Conservation (phyloP, 2,797 vertebrate species). For the Acipenser ruthenus region DNA sequence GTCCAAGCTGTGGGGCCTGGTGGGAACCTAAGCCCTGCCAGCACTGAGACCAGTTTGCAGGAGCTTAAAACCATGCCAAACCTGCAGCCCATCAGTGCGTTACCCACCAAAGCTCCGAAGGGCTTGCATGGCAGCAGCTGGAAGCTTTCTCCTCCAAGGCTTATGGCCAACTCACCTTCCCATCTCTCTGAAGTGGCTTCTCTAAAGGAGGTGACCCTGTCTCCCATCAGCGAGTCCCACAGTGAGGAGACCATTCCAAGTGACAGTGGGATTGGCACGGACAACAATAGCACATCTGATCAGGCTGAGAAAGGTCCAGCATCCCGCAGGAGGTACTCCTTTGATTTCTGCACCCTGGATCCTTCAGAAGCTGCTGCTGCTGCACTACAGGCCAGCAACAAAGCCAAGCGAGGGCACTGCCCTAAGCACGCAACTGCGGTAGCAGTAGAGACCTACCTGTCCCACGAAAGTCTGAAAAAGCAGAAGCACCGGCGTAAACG, state of each 20-base stretch:
- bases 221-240: constrained; percentile 91
- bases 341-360: constrained; percentile 89
- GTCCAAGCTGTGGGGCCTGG: constrained; percentile 61
- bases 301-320: constrained; percentile 90
- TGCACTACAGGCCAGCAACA: constrained; percentile 78
- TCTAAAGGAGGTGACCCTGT: constrained; percentile 90
- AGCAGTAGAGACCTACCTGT: constrained; percentile 78
- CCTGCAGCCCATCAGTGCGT: constrained; percentile 93
- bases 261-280: constrained; percentile 94
- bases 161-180: constrained; percentile 93
- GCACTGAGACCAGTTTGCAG: constrained; percentile 74
- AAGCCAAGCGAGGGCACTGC: constrained; percentile 74
- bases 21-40: constrained; percentile 67
- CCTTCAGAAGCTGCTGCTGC: constrained; percentile 76
- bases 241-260: constrained; percentile 97
- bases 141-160: constrained; percentile 90
- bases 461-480: constrained; percentile 88
- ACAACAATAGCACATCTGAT: constrained; percentile 97
- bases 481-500: constrained; percentile 95
- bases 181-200: constrained; percentile 91
- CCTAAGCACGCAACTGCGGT: constrained; percentile 75
- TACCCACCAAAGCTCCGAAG: constrained; percentile 83
- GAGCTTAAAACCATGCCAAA: constrained; percentile 93
- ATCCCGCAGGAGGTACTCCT: constrained; percentile 86
- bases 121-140: constrained; percentile 82